A percentile compares a stretch with the other conserved stretches of the same genome.
Conservation (phyloP, 2,113 vertebrate species). For the Daphoenositta chrysoptera region DNA sequence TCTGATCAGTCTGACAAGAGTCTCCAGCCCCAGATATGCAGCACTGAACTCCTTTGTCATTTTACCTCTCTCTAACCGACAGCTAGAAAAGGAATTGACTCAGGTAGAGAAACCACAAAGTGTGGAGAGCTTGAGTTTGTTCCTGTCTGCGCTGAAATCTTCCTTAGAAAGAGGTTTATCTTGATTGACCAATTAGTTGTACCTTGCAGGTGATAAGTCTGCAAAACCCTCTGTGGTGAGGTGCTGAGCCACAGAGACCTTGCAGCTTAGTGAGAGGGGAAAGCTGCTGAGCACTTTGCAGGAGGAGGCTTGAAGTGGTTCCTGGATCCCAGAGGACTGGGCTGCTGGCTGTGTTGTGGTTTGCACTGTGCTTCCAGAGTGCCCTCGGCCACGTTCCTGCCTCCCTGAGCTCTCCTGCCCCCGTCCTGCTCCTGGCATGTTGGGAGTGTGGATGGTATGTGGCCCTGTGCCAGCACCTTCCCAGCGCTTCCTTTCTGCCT, state of each 20-base stretch:
- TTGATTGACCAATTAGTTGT: conserved; percentile 5
- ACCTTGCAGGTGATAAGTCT: neutral
- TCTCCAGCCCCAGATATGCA: neutral
- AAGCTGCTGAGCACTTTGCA: neutral
- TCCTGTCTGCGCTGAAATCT: neutral
- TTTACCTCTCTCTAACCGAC: neutral
- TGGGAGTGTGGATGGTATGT: neutral
- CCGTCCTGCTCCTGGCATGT: neutral
- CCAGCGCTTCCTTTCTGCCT: neutral
- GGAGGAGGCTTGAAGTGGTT: conserved; percentile 28
- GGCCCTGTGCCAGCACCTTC: neutral
- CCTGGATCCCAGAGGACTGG: neutral
- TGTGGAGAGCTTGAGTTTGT: neutral
- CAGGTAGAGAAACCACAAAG: neutral
- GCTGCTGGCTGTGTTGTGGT: conserved; percentile 5
- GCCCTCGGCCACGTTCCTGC: neutral
- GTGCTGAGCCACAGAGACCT: neutral
- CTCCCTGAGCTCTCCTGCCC: neutral
- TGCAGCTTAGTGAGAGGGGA: neutral
- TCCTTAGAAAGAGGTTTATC: neutral
- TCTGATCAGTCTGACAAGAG: neutral
- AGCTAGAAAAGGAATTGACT: neutral
- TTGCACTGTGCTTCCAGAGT: neutral
- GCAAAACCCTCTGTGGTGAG: neutral
- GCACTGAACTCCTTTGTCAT: neutral